Evolutionary conservation across 53 echinoderm and acorn worm genomes (phyloP), one percentile per base, ranked within the genome.

Genomic region (Holothuria scabra): DNA sequence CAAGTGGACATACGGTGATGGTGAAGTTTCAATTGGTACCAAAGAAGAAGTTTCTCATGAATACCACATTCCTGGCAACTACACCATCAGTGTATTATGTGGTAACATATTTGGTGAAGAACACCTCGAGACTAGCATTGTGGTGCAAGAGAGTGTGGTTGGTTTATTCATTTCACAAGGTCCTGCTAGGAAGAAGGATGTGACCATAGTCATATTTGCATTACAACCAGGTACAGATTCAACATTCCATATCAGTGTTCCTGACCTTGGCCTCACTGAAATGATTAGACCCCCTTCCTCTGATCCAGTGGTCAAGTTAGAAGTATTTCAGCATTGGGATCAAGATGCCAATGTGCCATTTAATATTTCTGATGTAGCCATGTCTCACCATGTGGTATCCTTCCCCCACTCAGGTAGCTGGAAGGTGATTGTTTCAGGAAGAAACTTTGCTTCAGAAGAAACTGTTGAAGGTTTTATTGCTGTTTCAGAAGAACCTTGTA

Each of bases 131-230:
- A 76, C 83, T 34, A 67, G 74, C 3, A 29, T 93, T 13, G 59
- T 38, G 56, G 55, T 93, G 0, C 88, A 93, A 66, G 86, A 93
- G 83, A 89, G 88, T 59, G 93, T 93, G 13, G 75, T 93, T 18
- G 93, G 93, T 10, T 84, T 93, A 20, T 90, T 85, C 63, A 59
- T 86, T 4, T 90, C 90, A 20, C 93, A 93, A 34, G 93, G 93
- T 25, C 88, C 90, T 28, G 83, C 84, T 24, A 48, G 82, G 1
- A 46, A 74, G 37, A 37, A 71, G 67, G 63, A 19, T 18, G 83
- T 93, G 32, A 90, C 86, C 29, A 58, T 93, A 24, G 79, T 93
- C 38, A 32, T 93, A 12, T 93, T 93, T 90, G 93, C 84, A 8
- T 86, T 85, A 12, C 90, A 93, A 67, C 69, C 85, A 21, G 93